A percentile compares a stretch with the other conserved stretches of the same genome.
Evolutionary conservation across 2,888 invertebrate species (phyloP).

Genomic region (Drosophila algonquin): DNA sequence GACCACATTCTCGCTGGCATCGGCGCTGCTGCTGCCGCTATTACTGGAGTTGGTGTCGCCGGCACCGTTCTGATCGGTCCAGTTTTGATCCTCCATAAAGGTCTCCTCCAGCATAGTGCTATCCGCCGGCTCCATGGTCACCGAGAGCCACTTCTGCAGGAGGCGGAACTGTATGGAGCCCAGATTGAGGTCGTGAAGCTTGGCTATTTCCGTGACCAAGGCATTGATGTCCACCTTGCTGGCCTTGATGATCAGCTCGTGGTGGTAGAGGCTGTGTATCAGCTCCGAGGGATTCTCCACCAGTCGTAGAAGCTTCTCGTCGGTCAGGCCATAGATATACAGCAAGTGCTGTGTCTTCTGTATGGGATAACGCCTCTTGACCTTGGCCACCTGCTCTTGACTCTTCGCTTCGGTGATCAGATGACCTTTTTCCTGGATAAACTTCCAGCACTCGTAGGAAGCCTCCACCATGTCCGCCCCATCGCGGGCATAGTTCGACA

Average conservation of each 20-base stretch:
- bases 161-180: constrained; percentile 80
- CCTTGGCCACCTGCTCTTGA: constrained; percentile 81
- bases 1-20: constrained; percentile 79
- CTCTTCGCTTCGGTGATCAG: constrained; percentile 67
- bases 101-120: constrained; percentile 82
- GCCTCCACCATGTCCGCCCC: constrained; percentile 84
- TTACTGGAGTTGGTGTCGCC: constrained; percentile 29
- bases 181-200: constrained; percentile 78
- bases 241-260: constrained; percentile 80
- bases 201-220: constrained; percentile 80
- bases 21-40: constrained; percentile 35
- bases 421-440: constrained; percentile 72
- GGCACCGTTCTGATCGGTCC: constrained; percentile 44
- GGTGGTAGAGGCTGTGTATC: constrained; percentile 81
- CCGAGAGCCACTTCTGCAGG: constrained; percentile 82
- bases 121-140: constrained; percentile 71
- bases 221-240: constrained; percentile 82
- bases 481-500: constrained; percentile 82
- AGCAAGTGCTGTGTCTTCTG: constrained; percentile 83
- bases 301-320: constrained; percentile 81
- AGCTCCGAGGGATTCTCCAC: constrained; percentile 82
- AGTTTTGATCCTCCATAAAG: constrained; percentile 80
- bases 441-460: constrained; percentile 83
- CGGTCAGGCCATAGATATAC: constrained; percentile 80
- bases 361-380: constrained; percentile 83